A percentile compares a stretch with the other conserved stretches of the same genome.
phyloP scores from a whole-genome alignment of 2,113 vertebrate genomes.

The Elephantulus edwardii region DNA sequence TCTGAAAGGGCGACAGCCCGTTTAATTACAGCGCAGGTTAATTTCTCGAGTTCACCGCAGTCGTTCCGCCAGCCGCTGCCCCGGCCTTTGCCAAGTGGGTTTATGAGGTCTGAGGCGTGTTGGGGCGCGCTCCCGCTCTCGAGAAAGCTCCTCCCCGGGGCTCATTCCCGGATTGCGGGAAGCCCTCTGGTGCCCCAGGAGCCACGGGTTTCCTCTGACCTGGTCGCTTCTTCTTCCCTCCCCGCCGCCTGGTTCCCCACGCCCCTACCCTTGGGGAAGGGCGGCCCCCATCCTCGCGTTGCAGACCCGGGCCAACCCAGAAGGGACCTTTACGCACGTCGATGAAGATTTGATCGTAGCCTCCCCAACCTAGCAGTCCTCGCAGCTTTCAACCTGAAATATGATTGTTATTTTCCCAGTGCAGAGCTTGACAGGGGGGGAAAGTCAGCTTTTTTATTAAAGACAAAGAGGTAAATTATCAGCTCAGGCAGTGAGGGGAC shows the following conservation, averaged over 20 bases:
- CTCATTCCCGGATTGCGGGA: slow-evolving; percentile 68
- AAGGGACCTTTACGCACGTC: slow-evolving; percentile 76
- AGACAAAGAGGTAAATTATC: slow-evolving; percentile 86
- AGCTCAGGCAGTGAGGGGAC: slow-evolving; percentile 76
- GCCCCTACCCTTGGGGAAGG: slow-evolving; percentile 51
- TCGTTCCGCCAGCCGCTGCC: slow-evolving; percentile 62
- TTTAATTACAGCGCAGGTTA: slow-evolving; percentile 70
- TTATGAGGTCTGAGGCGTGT: slow-evolving; percentile 73
- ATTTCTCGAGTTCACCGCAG: slow-evolving; percentile 70
- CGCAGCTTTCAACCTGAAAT: slow-evolving; percentile 70
- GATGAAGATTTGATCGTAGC: slow-evolving; percentile 61
- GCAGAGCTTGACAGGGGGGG: slow-evolving; percentile 63
- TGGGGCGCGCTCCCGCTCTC: slow-evolving; percentile 69
- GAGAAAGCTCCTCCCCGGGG: slow-evolving; percentile 76
- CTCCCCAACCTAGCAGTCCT: slow-evolving; percentile 50
- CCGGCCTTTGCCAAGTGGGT: slow-evolving; percentile 71
- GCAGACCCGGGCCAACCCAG: slow-evolving; percentile 50
- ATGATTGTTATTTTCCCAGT: slow-evolving; percentile 68
- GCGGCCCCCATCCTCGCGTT: slow-evolving; percentile 50
- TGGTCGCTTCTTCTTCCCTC: slow-evolving; percentile 31
- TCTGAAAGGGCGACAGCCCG: slow-evolving; percentile 69
- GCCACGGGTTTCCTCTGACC: slow-evolving; percentile 68
- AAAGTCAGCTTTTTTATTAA: slow-evolving; percentile 77
- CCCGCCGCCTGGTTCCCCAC: not conserved
- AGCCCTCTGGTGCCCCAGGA: slow-evolving; percentile 57